Conservation (phyloP, 1,140 invertebrate genomes). For the Plodia interpunctella region DNA sequence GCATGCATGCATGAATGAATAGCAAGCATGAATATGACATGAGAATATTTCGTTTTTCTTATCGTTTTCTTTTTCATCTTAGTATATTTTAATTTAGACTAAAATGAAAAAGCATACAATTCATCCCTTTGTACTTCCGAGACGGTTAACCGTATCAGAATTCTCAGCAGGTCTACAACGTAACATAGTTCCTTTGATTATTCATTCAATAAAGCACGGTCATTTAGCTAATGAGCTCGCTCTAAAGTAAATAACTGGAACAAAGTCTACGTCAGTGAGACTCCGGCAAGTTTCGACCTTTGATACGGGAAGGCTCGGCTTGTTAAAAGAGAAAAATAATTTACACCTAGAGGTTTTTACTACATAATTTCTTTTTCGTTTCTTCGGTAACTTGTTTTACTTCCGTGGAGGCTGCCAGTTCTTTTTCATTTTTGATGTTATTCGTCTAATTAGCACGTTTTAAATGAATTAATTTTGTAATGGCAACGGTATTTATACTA, state of each 20-base stretch:
- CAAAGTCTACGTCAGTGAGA: conserved; percentile 56
- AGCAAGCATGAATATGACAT: no score
- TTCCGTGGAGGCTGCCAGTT: background rate
- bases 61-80: no score
- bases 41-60: no score
- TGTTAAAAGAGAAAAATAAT: conserved; percentile 39
- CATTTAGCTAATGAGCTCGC: conserved; percentile 65
- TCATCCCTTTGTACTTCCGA: background rate
- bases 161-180: conserved; percentile 9
- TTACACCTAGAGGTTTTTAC: conserved; percentile 17
- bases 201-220: conserved; percentile 57
- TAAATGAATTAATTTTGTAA: no score
- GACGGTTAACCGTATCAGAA: conserved; percentile 8
- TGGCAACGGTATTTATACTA: no score
- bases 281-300: conserved; percentile 47
- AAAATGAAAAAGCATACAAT: background rate
- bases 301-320: conserved; percentile 43
- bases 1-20: no score
- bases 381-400: conserved; percentile 11
- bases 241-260: conserved; percentile 64
- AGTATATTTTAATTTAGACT: background rate
- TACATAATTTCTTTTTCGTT: conserved; percentile 14
- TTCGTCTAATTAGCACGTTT: conserved; percentile 2
- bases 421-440: background rate
- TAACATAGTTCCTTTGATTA: conserved; percentile 35